Percentiles rank a stretch among this genome's conserved stretches.
These are phyloP conservation scores for Galbula dea DNA, from an alignment of 2,113 vertebrate genomes.

Conservation along the genomic window DNA sequence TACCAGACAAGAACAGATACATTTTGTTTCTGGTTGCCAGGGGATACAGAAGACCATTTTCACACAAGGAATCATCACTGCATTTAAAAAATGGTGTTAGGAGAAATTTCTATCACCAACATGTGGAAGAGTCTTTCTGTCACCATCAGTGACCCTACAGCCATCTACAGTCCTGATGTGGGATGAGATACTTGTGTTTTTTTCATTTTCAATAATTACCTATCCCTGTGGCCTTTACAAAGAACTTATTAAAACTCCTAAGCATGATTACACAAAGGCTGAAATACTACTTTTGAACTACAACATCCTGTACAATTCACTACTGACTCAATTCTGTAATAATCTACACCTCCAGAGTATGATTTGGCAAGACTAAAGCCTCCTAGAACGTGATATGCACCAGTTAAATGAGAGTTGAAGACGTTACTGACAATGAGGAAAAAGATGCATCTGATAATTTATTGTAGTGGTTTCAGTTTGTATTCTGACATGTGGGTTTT, in stretches of 20 bases:
- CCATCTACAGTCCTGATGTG: neutral
- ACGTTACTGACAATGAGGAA: neutral
- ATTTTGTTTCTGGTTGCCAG: conserved; percentile 61
- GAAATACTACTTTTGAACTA: neutral
- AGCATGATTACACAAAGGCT: neutral
- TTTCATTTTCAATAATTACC: neutral
- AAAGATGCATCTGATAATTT: neutral
- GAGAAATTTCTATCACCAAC: neutral
- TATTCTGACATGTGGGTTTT: accelerated
- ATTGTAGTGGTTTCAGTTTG: neutral
- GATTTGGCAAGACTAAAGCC: neutral
- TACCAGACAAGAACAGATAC: conserved; percentile 50
- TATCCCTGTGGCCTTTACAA: neutral
- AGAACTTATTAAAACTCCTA: neutral
- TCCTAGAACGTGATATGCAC: neutral
- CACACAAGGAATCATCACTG: conserved; percentile 29
- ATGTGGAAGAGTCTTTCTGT: neutral
- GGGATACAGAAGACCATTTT: conserved; percentile 41
- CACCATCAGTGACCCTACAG: neutral
- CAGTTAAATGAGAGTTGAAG: neutral
- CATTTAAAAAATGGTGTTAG: conserved; percentile 15
- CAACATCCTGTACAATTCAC: neutral
- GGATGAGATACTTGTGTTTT: neutral
- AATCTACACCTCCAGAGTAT: neutral
- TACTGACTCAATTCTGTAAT: neutral